These are phyloP conservation scores for Callyntrura guangdongensis DNA, from an alignment of 2,888 invertebrate species.

Conservation along the genomic window DNA sequence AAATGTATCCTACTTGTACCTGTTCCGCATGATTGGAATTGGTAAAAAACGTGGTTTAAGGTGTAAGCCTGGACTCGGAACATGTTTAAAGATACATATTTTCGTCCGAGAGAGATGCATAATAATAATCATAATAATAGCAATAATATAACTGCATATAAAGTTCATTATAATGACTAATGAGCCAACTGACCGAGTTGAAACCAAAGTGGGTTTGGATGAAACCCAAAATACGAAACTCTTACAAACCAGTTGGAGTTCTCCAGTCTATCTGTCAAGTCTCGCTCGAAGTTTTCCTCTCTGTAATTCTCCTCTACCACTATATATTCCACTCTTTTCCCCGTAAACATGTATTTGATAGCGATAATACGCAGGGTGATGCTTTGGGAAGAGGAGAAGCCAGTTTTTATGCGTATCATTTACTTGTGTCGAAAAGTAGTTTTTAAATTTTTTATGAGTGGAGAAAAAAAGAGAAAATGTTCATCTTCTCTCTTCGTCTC, in stretches of 20 bases:
- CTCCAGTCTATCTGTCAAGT: conserved; percentile 60
- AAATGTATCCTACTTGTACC: not conserved
- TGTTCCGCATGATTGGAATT: conserved; percentile 59
- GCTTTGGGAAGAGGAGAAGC: conserved; percentile 48
- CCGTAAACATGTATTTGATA: not conserved
- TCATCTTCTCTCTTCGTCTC: conserved; percentile 57
- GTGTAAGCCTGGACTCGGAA: conserved; percentile 4
- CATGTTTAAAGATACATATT: not conserved
- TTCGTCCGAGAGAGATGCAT: conserved; percentile 51
- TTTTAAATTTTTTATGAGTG: conserved; percentile 71
- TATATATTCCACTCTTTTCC: not conserved
- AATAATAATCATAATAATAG: conserved; percentile 67
- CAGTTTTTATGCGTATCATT: conserved; percentile 71
- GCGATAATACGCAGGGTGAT: not conserved
- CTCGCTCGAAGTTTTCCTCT: conserved; percentile 24
- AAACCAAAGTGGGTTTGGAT: conserved; percentile 73
- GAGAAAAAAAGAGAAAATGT: conserved; percentile 49
- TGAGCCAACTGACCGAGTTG: conserved; percentile 81
- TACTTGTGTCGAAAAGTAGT: conserved; percentile 76
- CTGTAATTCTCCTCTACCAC: not conserved
- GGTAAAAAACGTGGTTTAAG: conserved; percentile 25
- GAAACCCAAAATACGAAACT: conserved; percentile 44
- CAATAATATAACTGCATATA: conserved; percentile 76
- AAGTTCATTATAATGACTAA: conserved; percentile 82
- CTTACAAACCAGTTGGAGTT: conserved; percentile 71